Conservation (phyloP, 2,888 invertebrate species). For the Stenurella melanura region DNA sequence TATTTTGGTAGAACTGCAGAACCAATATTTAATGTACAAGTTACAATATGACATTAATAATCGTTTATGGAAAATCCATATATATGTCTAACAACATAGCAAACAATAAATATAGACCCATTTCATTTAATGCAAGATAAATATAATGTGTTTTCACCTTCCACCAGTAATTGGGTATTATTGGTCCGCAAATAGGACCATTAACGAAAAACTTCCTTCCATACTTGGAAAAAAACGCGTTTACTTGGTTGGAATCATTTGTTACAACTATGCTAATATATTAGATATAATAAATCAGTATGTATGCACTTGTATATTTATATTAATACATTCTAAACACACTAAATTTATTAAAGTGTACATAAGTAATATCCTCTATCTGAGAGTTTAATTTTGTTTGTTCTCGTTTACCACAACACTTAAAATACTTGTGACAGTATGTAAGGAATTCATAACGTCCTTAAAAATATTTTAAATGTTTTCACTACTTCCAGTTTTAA, state of each 20-base stretch:
- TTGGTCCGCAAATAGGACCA: too few relatives aligned
- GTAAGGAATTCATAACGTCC: too few relatives aligned
- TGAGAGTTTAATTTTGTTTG: not conserved
- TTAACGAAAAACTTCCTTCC: not conserved
- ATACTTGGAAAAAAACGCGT: not conserved
- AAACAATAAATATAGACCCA: not conserved
- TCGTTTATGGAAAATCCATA: too few relatives aligned
- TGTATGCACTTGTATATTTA: conserved; percentile 6
- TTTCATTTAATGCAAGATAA: not conserved
- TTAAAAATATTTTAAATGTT: too few relatives aligned
- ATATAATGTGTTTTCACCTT: not conserved
- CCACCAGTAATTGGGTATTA: not conserved
- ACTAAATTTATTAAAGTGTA: not conserved
- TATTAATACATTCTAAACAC: not conserved
- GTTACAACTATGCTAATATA: not conserved
- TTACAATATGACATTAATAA: too few relatives aligned
- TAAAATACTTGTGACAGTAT: too few relatives aligned
- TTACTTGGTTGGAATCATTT: not conserved
- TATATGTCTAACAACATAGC: too few relatives aligned
- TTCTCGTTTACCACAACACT: not conserved
- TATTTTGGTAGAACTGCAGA: too few relatives aligned
- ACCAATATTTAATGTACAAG: too few relatives aligned
- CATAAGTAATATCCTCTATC: not conserved
- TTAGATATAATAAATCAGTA: not conserved
- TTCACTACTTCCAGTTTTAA: too few relatives aligned